Evolutionary conservation across 2,888 invertebrate genomes (phyloP), one percentile per base, ranked within the genome.

Genomic region (Germaria angustata): DNA sequence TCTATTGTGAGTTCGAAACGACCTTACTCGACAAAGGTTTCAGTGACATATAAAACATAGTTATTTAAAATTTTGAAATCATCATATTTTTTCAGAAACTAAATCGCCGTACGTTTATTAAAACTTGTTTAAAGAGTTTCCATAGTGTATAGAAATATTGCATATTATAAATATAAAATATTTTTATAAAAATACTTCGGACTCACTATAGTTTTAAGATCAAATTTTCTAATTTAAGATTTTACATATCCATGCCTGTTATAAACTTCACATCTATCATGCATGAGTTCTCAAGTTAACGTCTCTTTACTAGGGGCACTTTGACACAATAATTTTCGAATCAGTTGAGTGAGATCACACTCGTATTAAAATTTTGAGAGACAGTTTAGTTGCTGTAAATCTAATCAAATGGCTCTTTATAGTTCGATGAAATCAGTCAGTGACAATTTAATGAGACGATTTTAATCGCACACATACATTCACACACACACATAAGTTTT

Each of bases 381-480:
- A 53, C 9, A 9, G 28, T n/a, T 49, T 15, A 20, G 6, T 39
- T 5, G 4, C 17, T 32, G 32, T 13, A 28, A 49, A 32, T 11
- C 36, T 63, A 34, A 36, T 8, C 8, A 36, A 2, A 11, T 9
- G 2, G 5, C 11, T 36, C 36, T 32, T 17, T 44, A 28, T 13
- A 22, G 34, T 13, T 49, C 3, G 28, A 46, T 17, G 7, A 17
- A 55, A 34, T 36, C 13, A 13, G n/a, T 7, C 24, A 49, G n/a
- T 15, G 53, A 53, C 65, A 71, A 57, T 49, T 78, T 66, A 72
- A 79, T 72, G 44, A 65, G 41, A 51, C 39, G 32, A 49, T 65
- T 65, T 55, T 28, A 28, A 28, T 28, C 28, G 28, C 28, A 28
- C n/a, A n/a, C n/a, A n/a, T 28, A 6, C 17, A 46, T 2, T 36